Percentiles rank a stretch among this genome's conserved stretches.
phyloP scores from a whole-genome alignment of 2,113 vertebrate genomes.

The Gopherus evgoodei region DNA sequence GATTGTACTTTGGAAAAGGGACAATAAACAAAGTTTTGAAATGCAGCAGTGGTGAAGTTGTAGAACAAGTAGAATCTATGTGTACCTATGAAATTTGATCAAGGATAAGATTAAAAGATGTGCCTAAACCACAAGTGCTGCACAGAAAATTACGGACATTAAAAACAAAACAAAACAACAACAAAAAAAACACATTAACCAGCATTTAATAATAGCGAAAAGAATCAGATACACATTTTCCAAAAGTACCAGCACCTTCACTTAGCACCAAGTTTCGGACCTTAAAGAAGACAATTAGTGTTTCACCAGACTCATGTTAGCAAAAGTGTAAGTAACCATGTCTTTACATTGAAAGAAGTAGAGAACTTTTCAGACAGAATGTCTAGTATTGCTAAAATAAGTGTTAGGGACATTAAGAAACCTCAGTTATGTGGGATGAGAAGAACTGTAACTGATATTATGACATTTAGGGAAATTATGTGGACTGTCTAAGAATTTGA shows the following conservation, averaged over 20 bases:
- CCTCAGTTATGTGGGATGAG: constrained; percentile 59
- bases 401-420: constrained; percentile 57
- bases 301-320: constrained; percentile 6
- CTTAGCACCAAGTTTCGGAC: constrained; percentile 27
- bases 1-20: not conserved
- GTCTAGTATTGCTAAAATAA: constrained; percentile 28
- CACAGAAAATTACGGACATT: not conserved
- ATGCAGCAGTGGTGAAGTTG: not conserved
- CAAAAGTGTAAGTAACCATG: not conserved
- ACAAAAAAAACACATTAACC: not conserved
- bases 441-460: constrained; percentile 63
- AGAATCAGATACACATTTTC: constrained; percentile 6
- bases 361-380: constrained; percentile 46
- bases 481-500: constrained; percentile 64
- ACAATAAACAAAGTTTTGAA: not conserved
- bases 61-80: not conserved
- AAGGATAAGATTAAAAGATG: not conserved
- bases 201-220: not conserved
- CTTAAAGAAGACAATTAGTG: constrained; percentile 12
- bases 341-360: constrained; percentile 1
- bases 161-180: not conserved
- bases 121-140: not conserved
- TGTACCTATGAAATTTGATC: not conserved
- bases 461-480: constrained; percentile 63
- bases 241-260: constrained; percentile 6